Percentiles rank a stretch among this genome's conserved stretches.
Evolutionary conservation across 2,797 vertebrate genomes (phyloP).

Genomic region (Danio choprae): DNA sequence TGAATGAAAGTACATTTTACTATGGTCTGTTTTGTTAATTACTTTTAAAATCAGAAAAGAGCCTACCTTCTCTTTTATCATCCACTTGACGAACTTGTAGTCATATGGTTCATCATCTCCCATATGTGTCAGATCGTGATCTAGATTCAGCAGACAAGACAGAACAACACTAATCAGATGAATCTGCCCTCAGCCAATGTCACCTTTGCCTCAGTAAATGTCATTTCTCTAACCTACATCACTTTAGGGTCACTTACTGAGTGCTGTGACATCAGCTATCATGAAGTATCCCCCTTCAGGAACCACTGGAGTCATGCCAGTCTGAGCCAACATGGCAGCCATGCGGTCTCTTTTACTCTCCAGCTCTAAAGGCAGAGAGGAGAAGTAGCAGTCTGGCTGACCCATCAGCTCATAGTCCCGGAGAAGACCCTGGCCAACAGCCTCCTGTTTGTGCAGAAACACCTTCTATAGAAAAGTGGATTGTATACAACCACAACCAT

Average conservation of each 20-base stretch:
- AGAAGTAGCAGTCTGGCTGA: conserved; percentile 91
- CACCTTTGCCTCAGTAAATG: not conserved
- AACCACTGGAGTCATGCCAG: conserved; percentile 87
- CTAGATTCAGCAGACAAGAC: conserved; percentile 66
- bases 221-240: not conserved
- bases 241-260: conserved; percentile 77
- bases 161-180: not conserved
- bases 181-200: not conserved
- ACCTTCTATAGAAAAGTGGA: not conserved
- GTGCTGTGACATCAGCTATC: conserved; percentile 85
- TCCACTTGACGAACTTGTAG: conserved; percentile 96
- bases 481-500: not conserved
- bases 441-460: conserved; percentile 81
- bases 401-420: conserved; percentile 85
- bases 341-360: conserved; percentile 89
- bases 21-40: not conserved
- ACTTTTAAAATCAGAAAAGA: not conserved
- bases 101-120: conserved; percentile 86
- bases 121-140: conserved; percentile 86
- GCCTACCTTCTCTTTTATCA: conserved; percentile 91
- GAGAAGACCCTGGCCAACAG: conserved; percentile 87
- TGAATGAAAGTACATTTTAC: too few relatives aligned
- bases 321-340: conserved; percentile 81
- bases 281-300: conserved; percentile 98
- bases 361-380: conserved; percentile 85